Conservation (phyloP, 2,888 invertebrate genomes). For the Fragum whitleyi region DNA sequence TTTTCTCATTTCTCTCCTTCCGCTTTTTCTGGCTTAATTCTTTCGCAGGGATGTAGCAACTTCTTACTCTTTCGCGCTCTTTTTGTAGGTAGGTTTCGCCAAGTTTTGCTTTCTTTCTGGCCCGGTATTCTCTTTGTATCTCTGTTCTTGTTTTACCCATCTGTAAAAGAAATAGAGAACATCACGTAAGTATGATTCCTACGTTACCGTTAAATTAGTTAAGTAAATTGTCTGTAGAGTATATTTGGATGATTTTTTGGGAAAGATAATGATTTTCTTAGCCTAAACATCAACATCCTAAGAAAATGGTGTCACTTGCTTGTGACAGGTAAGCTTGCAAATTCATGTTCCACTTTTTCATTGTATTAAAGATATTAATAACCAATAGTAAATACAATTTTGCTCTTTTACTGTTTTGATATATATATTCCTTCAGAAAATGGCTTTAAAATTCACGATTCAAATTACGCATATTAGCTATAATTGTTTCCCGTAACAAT, state of each 20-base stretch:
- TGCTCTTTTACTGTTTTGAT: no score
- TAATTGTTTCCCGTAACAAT: neutral
- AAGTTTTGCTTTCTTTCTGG: slow-evolving; percentile 6
- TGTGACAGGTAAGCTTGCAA: neutral
- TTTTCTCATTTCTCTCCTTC: slow-evolving; percentile 17
- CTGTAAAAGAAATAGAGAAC: neutral
- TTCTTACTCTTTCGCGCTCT: slow-evolving; percentile 24
- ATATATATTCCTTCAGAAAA: neutral
- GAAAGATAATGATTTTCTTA: neutral
- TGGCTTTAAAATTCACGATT: neutral
- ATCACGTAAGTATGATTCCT: slow-evolving; percentile 20
- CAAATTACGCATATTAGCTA: neutral
- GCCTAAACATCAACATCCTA: neutral
- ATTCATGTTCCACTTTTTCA: neutral
- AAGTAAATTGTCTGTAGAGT: neutral
- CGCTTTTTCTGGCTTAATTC: neutral
- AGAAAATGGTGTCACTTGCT: no score
- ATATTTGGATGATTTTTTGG: neutral
- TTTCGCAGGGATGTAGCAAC: slow-evolving; percentile 1
- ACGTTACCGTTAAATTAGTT: slow-evolving; percentile 7
- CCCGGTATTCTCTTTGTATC: slow-evolving; percentile 24
- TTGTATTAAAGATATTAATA: neutral
- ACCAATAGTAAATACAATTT: neutral
- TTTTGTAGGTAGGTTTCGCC: neutral
- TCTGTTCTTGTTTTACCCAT: slow-evolving; percentile 29